Evolutionary conservation across 1,140 invertebrate genomes (phyloP).

Genomic region (Antheraea mylitta): DNA sequence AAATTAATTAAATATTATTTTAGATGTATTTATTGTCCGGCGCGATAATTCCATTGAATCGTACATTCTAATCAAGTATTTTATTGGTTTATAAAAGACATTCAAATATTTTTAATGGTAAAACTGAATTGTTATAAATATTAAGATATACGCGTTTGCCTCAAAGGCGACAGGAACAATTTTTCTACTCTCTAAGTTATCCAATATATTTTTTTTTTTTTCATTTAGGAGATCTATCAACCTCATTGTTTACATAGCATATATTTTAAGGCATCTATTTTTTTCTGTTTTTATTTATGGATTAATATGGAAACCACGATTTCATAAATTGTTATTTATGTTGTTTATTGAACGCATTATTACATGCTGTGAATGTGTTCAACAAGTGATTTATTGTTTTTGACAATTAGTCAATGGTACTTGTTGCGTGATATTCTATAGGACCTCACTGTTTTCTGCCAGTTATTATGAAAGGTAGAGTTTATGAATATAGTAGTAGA

Average conservation of each 20-base stretch:
- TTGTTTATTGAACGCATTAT: too few relatives aligned
- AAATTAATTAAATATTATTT: background rate
- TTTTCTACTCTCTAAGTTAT: conserved; percentile 74
- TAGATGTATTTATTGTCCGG: background rate
- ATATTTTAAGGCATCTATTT: conserved; percentile 47
- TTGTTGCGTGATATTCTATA: too few relatives aligned
- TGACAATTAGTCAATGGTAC: too few relatives aligned
- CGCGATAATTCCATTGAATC: background rate
- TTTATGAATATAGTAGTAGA: too few relatives aligned
- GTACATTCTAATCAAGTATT: background rate
- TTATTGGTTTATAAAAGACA: background rate
- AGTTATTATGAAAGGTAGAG: too few relatives aligned
- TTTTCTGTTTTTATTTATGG: too few relatives aligned
- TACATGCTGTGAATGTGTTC: too few relatives aligned
- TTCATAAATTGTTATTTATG: too few relatives aligned
- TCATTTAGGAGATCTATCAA: conserved; percentile 59
- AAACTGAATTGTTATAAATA: conserved; percentile 13
- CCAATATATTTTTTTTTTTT: conserved; percentile 60
- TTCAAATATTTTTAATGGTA: background rate
- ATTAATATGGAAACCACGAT: too few relatives aligned
- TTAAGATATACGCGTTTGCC: conserved; percentile 70
- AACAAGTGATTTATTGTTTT: too few relatives aligned
- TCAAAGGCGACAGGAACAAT: conserved; percentile 76
- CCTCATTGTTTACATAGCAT: conserved; percentile 62
- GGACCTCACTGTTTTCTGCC: too few relatives aligned